Percentiles rank a stretch among this genome's conserved stretches.
These are phyloP conservation scores for Elmis aenea DNA, from an alignment of 2,888 invertebrate genomes.

Conservation along the genomic window DNA sequence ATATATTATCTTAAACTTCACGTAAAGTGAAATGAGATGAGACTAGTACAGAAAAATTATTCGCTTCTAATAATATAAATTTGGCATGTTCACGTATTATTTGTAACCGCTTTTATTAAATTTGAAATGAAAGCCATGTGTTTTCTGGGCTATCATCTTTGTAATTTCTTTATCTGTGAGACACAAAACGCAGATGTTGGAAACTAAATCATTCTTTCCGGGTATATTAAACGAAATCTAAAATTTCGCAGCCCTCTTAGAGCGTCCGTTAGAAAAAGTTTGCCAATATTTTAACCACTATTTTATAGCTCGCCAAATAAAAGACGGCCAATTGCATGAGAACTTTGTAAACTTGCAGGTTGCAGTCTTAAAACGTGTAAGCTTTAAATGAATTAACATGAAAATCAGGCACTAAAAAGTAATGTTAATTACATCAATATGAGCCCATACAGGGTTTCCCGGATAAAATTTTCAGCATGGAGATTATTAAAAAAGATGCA, in stretches of 20 bases:
- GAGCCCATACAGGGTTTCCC: too few relatives aligned
- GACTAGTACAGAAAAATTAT: constrained; percentile 18
- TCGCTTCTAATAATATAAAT: constrained; percentile 16
- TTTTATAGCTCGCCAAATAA: too few relatives aligned
- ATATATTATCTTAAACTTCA: constrained; percentile 8
- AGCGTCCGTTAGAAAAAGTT: too few relatives aligned
- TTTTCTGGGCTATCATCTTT: constrained; percentile 35
- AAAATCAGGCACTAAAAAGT: too few relatives aligned
- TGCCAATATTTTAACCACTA: too few relatives aligned
- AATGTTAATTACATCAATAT: too few relatives aligned
- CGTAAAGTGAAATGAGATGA: constrained; percentile 9
- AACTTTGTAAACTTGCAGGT: too few relatives aligned
- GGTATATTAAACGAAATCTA: constrained; percentile 39
- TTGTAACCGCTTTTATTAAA: constrained; percentile 38
- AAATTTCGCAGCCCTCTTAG: constrained; percentile 31
- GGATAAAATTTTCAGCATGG: too few relatives aligned
- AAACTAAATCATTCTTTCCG: constrained; percentile 37
- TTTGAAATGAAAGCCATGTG: constrained; percentile 39
- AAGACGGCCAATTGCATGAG: too few relatives aligned
- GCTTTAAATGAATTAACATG: too few relatives aligned
- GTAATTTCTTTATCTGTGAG: constrained; percentile 38
- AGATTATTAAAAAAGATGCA: too few relatives aligned
- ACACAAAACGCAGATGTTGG: constrained; percentile 37
- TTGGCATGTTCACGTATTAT: constrained; percentile 25
- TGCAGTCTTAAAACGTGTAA: too few relatives aligned